Evolutionary conservation across 2,888 invertebrate genomes (phyloP).

Genomic region (Eristalinus sepulchralis): DNA sequence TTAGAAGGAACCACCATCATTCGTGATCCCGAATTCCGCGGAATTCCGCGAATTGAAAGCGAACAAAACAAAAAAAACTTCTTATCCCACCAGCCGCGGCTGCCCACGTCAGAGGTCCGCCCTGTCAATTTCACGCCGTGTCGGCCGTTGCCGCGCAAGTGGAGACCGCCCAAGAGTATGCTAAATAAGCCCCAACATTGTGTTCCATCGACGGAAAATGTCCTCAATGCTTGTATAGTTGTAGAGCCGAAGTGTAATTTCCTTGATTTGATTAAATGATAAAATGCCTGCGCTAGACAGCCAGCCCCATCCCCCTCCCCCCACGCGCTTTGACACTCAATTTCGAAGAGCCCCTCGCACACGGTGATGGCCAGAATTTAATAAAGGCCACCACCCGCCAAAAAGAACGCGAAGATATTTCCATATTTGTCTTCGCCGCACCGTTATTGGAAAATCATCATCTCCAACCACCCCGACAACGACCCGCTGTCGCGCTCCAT

Average conservation of each 20-base stretch:
- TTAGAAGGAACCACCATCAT: not conserved
- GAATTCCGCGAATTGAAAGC: slow-evolving; percentile 1
- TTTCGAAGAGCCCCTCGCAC: not conserved
- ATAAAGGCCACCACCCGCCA: slow-evolving; percentile 15
- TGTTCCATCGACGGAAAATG: slow-evolving; percentile 6
- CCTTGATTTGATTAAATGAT: slow-evolving; percentile 52
- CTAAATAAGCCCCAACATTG: not conserved
- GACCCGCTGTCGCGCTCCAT: not conserved
- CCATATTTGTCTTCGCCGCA: slow-evolving; percentile 18
- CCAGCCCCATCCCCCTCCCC: not conserved
- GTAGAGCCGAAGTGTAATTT: slow-evolving; percentile 30
- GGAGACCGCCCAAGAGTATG: not conserved
- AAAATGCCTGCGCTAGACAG: slow-evolving; percentile 22
- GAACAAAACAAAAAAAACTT: not conserved
- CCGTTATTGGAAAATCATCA: slow-evolving; percentile 33
- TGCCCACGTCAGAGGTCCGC: not conserved
- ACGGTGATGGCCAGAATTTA: slow-evolving; percentile 16
- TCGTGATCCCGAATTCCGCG: not conserved
- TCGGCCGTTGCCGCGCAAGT: not conserved
- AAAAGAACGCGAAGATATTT: slow-evolving; percentile 25
- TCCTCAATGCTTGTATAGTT: slow-evolving; percentile 23
- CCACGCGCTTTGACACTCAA: too few relatives aligned
- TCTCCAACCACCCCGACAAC: too few relatives aligned
- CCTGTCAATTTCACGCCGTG: not conserved
- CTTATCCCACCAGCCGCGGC: not conserved